phyloP scores from a whole-genome alignment of 2,113 vertebrate genomes.

The Epinephelus cyanopodus region DNA sequence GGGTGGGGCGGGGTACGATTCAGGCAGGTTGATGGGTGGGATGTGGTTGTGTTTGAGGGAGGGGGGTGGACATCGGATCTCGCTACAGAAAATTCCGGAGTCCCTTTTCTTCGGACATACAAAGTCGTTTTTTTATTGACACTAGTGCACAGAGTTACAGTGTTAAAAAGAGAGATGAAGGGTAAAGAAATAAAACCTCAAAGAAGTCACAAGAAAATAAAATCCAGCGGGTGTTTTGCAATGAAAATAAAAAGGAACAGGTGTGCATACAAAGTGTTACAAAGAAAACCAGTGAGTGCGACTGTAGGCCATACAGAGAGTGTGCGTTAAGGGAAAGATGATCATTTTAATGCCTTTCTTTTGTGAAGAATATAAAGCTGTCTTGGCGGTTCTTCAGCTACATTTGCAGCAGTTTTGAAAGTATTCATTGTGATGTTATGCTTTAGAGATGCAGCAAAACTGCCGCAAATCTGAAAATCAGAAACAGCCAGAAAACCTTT shows the following conservation, averaged over 20 bases:
- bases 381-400: not conserved
- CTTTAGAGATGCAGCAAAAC: not conserved
- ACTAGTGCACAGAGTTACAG: conserved; percentile 91
- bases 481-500: not conserved
- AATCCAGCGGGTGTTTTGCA: conserved; percentile 67
- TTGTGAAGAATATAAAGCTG: conserved; percentile 3
- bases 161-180: conserved; percentile 81
- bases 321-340: conserved; percentile 1
- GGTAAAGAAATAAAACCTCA: conserved; percentile 67
- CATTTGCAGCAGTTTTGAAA: not conserved
- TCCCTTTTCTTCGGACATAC: conserved; percentile 84
- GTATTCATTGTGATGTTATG: conserved; percentile 4
- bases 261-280: conserved; percentile 72
- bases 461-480: not conserved
- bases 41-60: no score
- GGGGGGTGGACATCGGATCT: not conserved
- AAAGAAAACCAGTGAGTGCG: conserved; percentile 46
- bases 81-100: conserved; percentile 85
- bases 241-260: conserved; percentile 68
- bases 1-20: not conserved
- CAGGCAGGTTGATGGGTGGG: not conserved
- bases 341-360: not conserved
- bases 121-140: conserved; percentile 92
- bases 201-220: conserved; percentile 39
- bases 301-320: conserved; percentile 6